Percentiles rank a stretch among this genome's conserved stretches.
phyloP scores from a whole-genome alignment of 2,797 vertebrate species.

The Vultur gryphus region DNA sequence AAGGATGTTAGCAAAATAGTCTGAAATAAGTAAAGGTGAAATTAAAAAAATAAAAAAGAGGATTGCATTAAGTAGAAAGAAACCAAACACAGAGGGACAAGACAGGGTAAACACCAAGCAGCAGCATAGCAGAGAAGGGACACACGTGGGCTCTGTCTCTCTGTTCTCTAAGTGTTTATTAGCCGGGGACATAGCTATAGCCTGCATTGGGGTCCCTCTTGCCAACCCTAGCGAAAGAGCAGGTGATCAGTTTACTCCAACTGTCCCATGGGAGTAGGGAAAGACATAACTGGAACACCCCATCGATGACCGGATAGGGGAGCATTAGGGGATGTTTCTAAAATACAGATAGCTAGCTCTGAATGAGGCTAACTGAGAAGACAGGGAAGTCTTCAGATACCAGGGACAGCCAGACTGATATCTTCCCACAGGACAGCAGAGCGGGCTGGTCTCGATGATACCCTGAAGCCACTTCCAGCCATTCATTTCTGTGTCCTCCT shows the following conservation, averaged over 20 bases:
- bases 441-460: rapidly evolving
- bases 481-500: background rate
- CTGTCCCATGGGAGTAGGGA: background rate
- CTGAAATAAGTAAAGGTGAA: background rate
- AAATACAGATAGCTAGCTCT: background rate
- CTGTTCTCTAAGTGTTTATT: background rate
- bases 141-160: background rate
- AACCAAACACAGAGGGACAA: background rate
- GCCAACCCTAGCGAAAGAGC: background rate
- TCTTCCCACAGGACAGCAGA: background rate
- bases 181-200: rapidly evolving
- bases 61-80: no score
- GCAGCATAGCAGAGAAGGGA: background rate
- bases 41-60: background rate
- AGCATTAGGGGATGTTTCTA: background rate
- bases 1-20: background rate
- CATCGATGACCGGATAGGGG: background rate
- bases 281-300: background rate
- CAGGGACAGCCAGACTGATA: background rate
- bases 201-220: background rate
- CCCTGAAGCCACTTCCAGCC: background rate
- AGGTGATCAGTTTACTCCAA: background rate
- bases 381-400: background rate
- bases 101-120: rapidly evolving
- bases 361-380: background rate